These are phyloP conservation scores for Epinephelus moara DNA, from an alignment of 2,113 vertebrate species.

Conservation along the genomic window DNA sequence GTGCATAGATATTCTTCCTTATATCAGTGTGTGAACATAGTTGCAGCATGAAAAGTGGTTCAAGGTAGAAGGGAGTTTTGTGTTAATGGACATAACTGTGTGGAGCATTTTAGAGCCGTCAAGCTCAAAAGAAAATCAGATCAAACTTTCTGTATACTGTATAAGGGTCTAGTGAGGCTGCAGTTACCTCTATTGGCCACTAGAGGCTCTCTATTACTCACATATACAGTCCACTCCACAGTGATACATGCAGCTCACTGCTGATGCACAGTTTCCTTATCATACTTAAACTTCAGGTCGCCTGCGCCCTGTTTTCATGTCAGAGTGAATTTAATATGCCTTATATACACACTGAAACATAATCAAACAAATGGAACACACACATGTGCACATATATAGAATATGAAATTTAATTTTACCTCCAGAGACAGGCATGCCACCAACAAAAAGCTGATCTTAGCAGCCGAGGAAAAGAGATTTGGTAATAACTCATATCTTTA, in stretches of 20 bases:
- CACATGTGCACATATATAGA: no score
- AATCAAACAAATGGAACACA: neutral
- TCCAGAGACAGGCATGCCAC: neutral
- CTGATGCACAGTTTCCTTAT: constrained; percentile 9
- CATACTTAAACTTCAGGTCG: constrained; percentile 1
- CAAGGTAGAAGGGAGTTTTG: neutral
- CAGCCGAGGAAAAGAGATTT: neutral
- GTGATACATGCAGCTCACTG: constrained; percentile 16
- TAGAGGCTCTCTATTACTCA: constrained; percentile 77
- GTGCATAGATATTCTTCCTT: neutral
- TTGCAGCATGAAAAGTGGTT: neutral
- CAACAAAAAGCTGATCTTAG: neutral
- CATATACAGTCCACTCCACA: constrained; percentile 14
- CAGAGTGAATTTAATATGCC: neutral
- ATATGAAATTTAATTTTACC: neutral
- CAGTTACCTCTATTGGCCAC: constrained; percentile 45
- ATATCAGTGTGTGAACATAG: neutral
- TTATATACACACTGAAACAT: neutral
- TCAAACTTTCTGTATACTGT: neutral
- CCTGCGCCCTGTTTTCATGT: neutral
- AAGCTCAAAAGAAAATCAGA: neutral
- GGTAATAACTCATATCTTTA: neutral
- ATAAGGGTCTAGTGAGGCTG: neutral
- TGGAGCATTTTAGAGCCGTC: neutral
- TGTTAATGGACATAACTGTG: neutral